These are phyloP conservation scores for Agriotes lineatus DNA, from an alignment of 2,888 invertebrate species.

Conservation along the genomic window DNA sequence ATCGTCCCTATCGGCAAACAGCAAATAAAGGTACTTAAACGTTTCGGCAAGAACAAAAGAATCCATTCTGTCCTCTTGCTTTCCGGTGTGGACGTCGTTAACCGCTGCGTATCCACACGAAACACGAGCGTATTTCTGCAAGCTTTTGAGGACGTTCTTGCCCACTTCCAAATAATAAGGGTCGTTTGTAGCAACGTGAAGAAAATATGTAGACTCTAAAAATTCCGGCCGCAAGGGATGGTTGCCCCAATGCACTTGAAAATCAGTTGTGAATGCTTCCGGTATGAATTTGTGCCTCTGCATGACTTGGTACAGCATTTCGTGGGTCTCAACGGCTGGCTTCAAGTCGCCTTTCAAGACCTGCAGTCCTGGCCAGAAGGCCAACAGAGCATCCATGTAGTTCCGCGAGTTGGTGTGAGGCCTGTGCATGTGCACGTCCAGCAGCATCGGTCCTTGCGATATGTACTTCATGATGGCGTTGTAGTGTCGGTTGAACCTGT, in stretches of 20 bases:
- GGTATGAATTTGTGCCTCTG: constrained; percentile 98
- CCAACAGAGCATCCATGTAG: constrained; percentile 97
- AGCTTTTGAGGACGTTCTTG: constrained; percentile 85
- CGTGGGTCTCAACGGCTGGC: constrained; percentile 98
- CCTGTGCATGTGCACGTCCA: constrained; percentile 91
- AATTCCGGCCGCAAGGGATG: constrained; percentile 98
- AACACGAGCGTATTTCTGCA: constrained; percentile 93
- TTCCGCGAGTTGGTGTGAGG: constrained; percentile 94
- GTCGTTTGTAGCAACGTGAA: constrained; percentile 95
- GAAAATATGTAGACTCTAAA: constrained; percentile 96
- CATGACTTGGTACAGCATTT: constrained; percentile 98
- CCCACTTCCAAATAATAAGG: constrained; percentile 96
- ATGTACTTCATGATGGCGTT: constrained; percentile 97
- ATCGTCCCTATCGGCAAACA: constrained; percentile 92
- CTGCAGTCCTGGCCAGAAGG: constrained; percentile 99
- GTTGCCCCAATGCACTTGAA: constrained; percentile 97
- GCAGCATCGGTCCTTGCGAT: constrained; percentile 92
- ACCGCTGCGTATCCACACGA: constrained; percentile 97
- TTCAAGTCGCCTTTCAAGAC: constrained; percentile 86
- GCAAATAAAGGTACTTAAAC: constrained; percentile 94
- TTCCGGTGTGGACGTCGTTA: constrained; percentile 85
- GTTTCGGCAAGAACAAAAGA: constrained; percentile 98
- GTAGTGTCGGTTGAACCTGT: constrained; percentile 95
- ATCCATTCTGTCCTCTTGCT: constrained; percentile 96
- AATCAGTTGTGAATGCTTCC: constrained; percentile 98